Evolutionary conservation across 2,113 vertebrate genomes (phyloP).

Genomic region (Tragelaphus scriptus): DNA sequence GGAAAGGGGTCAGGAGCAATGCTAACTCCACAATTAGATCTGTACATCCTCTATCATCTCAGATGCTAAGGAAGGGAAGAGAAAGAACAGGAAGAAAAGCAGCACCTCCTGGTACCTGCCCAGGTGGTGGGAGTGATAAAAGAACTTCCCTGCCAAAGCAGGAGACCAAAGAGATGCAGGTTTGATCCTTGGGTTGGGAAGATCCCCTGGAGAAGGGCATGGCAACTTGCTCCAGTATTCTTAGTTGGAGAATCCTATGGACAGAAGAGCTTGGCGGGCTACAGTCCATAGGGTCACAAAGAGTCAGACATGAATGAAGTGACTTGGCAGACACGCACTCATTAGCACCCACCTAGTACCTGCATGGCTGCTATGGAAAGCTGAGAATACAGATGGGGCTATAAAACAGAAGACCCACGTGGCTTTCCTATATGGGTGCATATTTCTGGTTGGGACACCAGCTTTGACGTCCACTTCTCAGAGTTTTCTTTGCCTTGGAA

Average conservation of each 20-base stretch:
- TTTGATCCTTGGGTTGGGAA: not conserved
- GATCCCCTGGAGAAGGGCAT: not conserved
- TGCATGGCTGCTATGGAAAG: fast-evolving
- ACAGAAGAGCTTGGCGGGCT: not conserved
- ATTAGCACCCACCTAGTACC: not conserved
- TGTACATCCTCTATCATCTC: not conserved
- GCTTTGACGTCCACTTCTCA: not conserved
- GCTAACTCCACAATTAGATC: not conserved
- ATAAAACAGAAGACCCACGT: not conserved
- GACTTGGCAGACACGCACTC: not conserved
- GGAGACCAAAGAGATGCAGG: not conserved
- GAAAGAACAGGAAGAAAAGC: not conserved
- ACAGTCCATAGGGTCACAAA: not conserved
- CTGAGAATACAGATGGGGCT: not conserved
- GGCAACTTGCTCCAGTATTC: not conserved
- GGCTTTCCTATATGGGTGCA: not conserved
- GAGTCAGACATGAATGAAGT: not conserved
- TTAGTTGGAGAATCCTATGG: not conserved
- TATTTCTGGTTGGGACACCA: not conserved
- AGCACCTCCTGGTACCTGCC: not conserved
- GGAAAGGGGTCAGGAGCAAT: not conserved
- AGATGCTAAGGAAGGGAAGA: not conserved
- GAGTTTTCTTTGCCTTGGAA: not conserved
- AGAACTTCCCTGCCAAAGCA: not conserved
- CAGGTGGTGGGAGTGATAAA: not conserved